Evolutionary conservation across 2,888 invertebrate genomes (phyloP), one percentile per base, ranked within the genome.

Genomic region (Temnothorax unifasciatus): DNA sequence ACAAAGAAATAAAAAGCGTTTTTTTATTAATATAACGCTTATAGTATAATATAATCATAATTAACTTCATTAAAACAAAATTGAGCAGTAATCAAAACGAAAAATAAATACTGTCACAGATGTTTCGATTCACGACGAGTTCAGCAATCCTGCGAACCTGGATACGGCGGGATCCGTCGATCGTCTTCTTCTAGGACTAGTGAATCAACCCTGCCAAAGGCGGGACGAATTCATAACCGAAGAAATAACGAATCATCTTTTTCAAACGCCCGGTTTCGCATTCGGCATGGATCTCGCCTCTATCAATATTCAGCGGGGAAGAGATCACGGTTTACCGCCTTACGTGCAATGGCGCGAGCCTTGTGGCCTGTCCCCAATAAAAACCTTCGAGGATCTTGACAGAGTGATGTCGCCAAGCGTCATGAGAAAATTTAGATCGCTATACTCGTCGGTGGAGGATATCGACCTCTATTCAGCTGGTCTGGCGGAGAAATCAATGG

Each of bases 281-380:
- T 98, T 97, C 90, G 98, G 98, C 0, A 97, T 98, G 96, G 98
- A 98, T 93, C 95, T 98, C 83, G 98, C 98, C 0, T 97, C 98
- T 0, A 97, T 98, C 77, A 98, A 98, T 91, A 97, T 98, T 54
- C 98, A 98, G 94, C 95, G 97, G 76, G 98, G 98, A 0, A 86
- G 98, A 47, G 98, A 98, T 93, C 98, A 98, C 93, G 98, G 98
- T 0, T 95, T 98, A 0, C 97, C 98, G 0, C 96, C 97, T 0
- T 98, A 98, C 93, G 97, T 97, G 0, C 94, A 96, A 0, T 98
- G 98, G 98, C 96, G 98, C 50, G 96, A 96, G 86, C 97, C 98
- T 0, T 98, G 98, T 92, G 97, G 97, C 0, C 94, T 98, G 1
- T 96, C 96, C 0, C 95, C 96, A 1, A 96, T 98, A 25, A 95